Base-by-base conservation (phyloP, 64 coral and sea anemone species). In the Stichodactyla mertensii region DNA sequence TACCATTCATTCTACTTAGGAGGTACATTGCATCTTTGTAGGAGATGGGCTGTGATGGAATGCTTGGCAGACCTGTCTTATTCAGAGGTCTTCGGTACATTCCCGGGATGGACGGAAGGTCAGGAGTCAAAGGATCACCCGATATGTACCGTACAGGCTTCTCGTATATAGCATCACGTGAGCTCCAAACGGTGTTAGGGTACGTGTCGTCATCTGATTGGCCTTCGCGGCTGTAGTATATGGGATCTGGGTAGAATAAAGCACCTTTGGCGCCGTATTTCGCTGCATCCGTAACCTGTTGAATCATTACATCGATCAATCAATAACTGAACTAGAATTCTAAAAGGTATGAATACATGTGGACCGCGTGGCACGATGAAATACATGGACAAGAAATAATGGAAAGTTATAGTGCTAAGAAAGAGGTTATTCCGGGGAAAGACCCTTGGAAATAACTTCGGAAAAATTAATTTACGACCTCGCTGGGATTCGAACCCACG, bases 11-110 rank as follows among this genome's bases (percentile, higher is more conserved):
- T 5, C 59, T 79, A 51, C 84, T 89, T 3, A 93, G 31, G 3
- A 93, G 61, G 7, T 71, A 28, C 24, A 81, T 16, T 0, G 92
- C 92, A 18, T 93, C 83, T 14, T 36, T 52, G 13, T 86, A 93
- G 5, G 87, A 89, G 52, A 93, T 93, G n/a, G 92, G 92, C 51
- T 93, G 92, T 4, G 87, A 64, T 57, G 92, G 92, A 52, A 93
- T 93, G 16, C 51, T 82, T 8, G 87, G 87, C 12, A 93, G 26
- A 12, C 45, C 52, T 9, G 83, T 86, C 64, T 86, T 61, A 82
- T 93, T 93, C 57, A 77, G 59, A 12, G 92, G 87, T 31, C 87
- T 57, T 12, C 92, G 70, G 78, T 93, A 87, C 87, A 93, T 89
- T 16, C 92, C 92, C 16, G 83, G 57, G 15, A 93, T 80, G 7